phyloP scores from a whole-genome alignment of 1,140 invertebrate genomes.

The Monochamus saltuarius region DNA sequence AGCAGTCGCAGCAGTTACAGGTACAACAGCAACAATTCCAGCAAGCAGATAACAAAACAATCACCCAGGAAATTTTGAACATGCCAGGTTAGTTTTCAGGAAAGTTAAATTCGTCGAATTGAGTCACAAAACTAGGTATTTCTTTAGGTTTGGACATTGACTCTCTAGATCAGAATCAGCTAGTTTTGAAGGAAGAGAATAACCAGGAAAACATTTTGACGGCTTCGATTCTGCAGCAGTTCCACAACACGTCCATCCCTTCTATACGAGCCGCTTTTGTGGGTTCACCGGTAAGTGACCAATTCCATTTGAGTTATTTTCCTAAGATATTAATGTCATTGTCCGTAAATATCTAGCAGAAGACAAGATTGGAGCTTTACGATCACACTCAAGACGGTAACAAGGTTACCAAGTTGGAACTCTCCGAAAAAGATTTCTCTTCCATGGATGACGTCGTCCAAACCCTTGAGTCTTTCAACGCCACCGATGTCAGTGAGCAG shows the following conservation, averaged over 20 bases:
- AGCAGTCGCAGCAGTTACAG: constrained; percentile 41
- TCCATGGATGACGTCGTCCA: constrained; percentile 58
- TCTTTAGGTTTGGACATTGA: constrained; percentile 20
- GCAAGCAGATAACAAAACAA: constrained; percentile 8
- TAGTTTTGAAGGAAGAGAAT: constrained; percentile 39
- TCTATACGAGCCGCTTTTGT: constrained; percentile 35
- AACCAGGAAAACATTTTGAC: constrained; percentile 44
- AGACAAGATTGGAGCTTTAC: constrained; percentile 40
- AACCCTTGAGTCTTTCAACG: constrained; percentile 57
- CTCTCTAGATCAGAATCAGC: constrained; percentile 31
- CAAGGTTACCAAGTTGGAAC: constrained; percentile 38
- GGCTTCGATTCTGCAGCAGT: constrained; percentile 48
- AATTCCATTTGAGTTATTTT: constrained; percentile 9
- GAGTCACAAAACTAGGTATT: constrained; percentile 6
- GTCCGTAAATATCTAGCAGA: constrained; percentile 28
- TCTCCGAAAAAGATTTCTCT: constrained; percentile 39
- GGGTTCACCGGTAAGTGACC: constrained; percentile 41
- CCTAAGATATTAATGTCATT: background rate
- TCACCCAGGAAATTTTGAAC: constrained; percentile 40
- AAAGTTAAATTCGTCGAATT: constrained; percentile 13
- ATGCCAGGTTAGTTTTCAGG: constrained; percentile 22
- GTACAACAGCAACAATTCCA: constrained; percentile 49
- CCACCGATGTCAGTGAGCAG: constrained; percentile 55
- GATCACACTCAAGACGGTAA: constrained; percentile 32
- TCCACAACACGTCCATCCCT: constrained; percentile 40